Evolutionary conservation across 2,888 invertebrate species (phyloP).

Genomic region (Macrophya alboannulata): DNA sequence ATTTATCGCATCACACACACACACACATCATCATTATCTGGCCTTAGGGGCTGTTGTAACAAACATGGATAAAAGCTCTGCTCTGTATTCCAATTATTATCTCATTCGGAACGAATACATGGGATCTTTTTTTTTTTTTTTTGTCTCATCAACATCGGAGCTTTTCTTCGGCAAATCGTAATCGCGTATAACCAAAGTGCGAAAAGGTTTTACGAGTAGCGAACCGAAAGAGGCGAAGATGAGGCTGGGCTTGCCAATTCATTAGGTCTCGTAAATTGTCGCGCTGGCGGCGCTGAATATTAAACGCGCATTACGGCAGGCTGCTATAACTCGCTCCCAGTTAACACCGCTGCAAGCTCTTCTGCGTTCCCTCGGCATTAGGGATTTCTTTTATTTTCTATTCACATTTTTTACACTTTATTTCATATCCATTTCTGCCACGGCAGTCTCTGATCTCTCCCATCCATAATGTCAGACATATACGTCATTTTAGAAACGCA

Average conservation of each 20-base stretch:
- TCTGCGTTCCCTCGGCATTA: conserved; percentile 29
- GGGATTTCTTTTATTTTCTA: conserved; percentile 53
- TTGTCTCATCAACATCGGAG: not conserved
- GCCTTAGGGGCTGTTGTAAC: not conserved
- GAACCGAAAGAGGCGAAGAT: conserved; percentile 45
- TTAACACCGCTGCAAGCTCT: conserved; percentile 70
- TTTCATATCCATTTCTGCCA: not conserved
- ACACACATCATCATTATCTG: not conserved
- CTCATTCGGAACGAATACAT: not conserved
- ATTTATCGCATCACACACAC: conserved; percentile 25
- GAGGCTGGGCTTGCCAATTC: conserved; percentile 75
- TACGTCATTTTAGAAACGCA: too few species aligned
- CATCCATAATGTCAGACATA: not conserved
- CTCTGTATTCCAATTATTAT: conserved; percentile 23
- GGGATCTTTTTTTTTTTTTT: not conserved
- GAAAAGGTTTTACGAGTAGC: conserved; percentile 31
- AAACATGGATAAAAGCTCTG: not conserved
- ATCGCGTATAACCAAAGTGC: not conserved
- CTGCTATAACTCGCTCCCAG: conserved; percentile 77
- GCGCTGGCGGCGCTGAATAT: conserved; percentile 77
- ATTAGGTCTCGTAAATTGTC: conserved; percentile 79
- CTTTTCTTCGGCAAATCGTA: not conserved
- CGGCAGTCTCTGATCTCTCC: not conserved
- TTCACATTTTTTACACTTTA: not conserved
- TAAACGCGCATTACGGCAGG: conserved; percentile 75